Conservation (phyloP, 2,888 invertebrate genomes). For the Yponomeuta malinellus region DNA sequence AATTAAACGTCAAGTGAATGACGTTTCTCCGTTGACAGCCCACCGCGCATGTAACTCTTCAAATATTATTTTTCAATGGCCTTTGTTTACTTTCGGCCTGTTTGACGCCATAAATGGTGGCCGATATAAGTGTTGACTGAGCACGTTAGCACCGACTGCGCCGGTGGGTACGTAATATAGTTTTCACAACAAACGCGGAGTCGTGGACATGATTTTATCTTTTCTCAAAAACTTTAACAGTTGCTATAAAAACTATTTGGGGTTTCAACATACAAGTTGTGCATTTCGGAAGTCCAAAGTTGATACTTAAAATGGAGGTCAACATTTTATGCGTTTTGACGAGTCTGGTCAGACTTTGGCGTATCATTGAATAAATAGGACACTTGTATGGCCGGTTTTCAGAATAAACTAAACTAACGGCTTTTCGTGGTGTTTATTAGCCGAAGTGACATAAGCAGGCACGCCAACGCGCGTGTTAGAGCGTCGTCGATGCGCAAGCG, state of each 20-base stretch:
- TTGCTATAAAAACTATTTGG: not conserved
- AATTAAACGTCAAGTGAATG: slow-evolving; percentile 34
- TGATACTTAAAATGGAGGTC: not conserved
- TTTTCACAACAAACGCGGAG: not conserved
- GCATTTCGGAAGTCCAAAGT: not conserved
- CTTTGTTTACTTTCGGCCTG: slow-evolving; percentile 30
- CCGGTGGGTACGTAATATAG: slow-evolving; percentile 1
- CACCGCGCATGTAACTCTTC: slow-evolving; percentile 25
- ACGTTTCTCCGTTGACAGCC: slow-evolving; percentile 30
- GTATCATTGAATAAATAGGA: slow-evolving; percentile 15
- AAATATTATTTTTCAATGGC: slow-evolving; percentile 27
- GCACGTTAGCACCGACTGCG: slow-evolving; percentile 5
- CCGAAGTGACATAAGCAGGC: slow-evolving; percentile 34
- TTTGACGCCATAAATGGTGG: slow-evolving; percentile 31
- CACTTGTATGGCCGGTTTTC: slow-evolving; percentile 15
- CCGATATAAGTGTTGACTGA: slow-evolving; percentile 31
- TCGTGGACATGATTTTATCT: slow-evolving; percentile 16
- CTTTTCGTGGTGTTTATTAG: slow-evolving; percentile 29
- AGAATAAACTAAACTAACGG: slow-evolving; percentile 28
- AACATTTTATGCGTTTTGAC: not conserved
- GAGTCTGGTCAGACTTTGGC: not conserved
- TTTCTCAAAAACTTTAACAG: not conserved
- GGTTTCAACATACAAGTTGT: not conserved
- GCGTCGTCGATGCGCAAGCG: slow-evolving; percentile 27
- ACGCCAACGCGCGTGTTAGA: slow-evolving; percentile 27